Base-by-base conservation (phyloP, 2,113 vertebrate species). In the Cynopterus brachyotis region DNA sequence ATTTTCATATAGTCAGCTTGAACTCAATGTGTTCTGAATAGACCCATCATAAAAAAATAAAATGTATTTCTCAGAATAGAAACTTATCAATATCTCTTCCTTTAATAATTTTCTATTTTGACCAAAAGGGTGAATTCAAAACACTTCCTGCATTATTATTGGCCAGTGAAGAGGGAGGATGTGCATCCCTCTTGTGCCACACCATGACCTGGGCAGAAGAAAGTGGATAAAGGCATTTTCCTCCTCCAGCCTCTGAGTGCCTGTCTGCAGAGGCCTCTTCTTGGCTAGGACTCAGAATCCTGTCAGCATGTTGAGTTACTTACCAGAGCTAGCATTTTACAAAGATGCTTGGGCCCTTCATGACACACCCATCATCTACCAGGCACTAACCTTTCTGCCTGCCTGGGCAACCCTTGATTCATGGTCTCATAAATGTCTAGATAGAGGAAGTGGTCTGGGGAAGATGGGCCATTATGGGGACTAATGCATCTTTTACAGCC, bases 401-500 rank as follows among this genome's bases (percentile, higher is more conserved):
- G 42, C 62, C 57, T 59, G 50, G n/a, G 75, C 40, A 73, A 97
- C 80, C 20, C 64, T 78, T 76, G 66, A 88, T 83, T 95, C 89
- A 90, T 2, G 6, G 16, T 35, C 60, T 91, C 85, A 67, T 93
- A 95, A 97, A 94, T 24, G 37, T 55, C 35, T 84, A 60, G 64
- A 87, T 67, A 45, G 93, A 94, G 85, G 88, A 91, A 97, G 81
- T 13, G 9, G 40, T 32, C 47, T 80, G 64, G 76, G 32, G 60
- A 82, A 75, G 20, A 72, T 42, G 53, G 80, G 42, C 69, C 80
- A 87, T 90, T 94, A 97, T 0, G 3, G 75, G 45, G 59, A 80
- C 85, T 95, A 97, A 96, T 96, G 88, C 19, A 57, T 92, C 85
- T 97, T 97, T 96, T 96, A 97, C 28, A 95, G 95, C 73, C 9